Base-by-base conservation (phyloP, 2,888 invertebrate species). In the Leucozona laternaria region DNA sequence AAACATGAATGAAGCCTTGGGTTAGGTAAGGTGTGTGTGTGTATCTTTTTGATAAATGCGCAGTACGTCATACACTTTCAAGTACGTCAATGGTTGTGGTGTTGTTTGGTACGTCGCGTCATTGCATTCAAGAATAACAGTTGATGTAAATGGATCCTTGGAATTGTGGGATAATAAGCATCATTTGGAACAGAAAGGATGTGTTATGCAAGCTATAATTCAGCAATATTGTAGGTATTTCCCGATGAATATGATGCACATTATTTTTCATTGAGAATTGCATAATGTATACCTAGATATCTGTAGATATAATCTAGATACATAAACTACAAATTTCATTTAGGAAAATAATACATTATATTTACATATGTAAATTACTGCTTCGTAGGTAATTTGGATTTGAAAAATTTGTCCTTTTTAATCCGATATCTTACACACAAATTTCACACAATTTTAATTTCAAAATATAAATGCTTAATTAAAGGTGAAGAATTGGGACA, bases 81-180 rank as follows among this genome's bases (percentile, higher is more conserved):
- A 62, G 2, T 62, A 43, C 62, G 62, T 62, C 62, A 62, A 62
- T 43, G 40, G 10, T 37, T 31, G 62, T 25, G 43, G 40, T 43
- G 17, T 34, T 58, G 13, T 43, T 43, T 25, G 5, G 20, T 62
- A 62, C 62, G 62, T 62, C 40, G 43, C 62, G 62, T 62, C 40
- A 43, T 40, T 40, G 22, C 37, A 37, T 8, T 58, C 22, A 40
- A 25, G 22, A 40, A 40, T 40, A 60, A 60, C 8, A 13, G 20
- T 60, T 40, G 15, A 13, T 13, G 37, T 40, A 15, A 13, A 37
- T 11, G 11, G 20, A 37, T 58, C 22, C 37, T 34, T 58, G 34
- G 5, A 4, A 37, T 58, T 13, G 5, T 58, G 37, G 6, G 2
- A 37, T 58, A 13, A 10, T 60, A n/a, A 34, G 34, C 37, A 40